These are phyloP conservation scores for Drosophila hamatofila DNA, from an alignment of 2,888 invertebrate genomes.

Conservation along the genomic window DNA sequence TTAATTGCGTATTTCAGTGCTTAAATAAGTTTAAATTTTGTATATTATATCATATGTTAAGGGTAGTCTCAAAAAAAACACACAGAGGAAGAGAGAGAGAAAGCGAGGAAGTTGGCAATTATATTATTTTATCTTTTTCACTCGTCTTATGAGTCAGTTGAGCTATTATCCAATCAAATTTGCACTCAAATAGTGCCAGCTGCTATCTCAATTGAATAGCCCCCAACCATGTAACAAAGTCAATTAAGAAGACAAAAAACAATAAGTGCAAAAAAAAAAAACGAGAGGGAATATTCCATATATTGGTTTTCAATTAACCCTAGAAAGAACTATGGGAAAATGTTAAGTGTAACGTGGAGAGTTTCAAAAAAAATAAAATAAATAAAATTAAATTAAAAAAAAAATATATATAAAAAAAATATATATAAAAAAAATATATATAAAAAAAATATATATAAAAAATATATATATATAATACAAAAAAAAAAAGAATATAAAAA, in stretches of 20 bases:
- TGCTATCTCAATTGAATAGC: constrained; percentile 42
- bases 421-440: too few relatives aligned
- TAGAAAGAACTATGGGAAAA: constrained; percentile 1
- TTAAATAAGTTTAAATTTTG: neutral
- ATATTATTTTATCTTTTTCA: neutral
- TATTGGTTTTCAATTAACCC: constrained; percentile 22
- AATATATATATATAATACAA: too few relatives aligned
- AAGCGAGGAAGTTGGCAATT: constrained; percentile 3
- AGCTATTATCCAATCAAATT: constrained; percentile 29
- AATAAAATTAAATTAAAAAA: too few relatives aligned
- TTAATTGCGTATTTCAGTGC: neutral
- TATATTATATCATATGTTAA: neutral
- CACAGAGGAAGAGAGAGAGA: neutral
- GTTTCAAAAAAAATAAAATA: neutral
- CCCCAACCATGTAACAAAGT: constrained; percentile 22
- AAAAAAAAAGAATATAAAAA: too few relatives aligned
- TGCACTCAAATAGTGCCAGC: constrained; percentile 17
- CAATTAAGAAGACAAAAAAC: constrained; percentile 39
- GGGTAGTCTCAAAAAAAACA: neutral
- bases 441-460: too few relatives aligned
- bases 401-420: neutral
- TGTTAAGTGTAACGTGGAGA: neutral
- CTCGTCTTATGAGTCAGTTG: constrained; percentile 9
- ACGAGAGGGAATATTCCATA: neutral
- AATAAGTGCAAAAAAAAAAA: constrained; percentile 2